Conservation (phyloP, 2,888 invertebrate species). For the Agonopterix alstromeriana region DNA sequence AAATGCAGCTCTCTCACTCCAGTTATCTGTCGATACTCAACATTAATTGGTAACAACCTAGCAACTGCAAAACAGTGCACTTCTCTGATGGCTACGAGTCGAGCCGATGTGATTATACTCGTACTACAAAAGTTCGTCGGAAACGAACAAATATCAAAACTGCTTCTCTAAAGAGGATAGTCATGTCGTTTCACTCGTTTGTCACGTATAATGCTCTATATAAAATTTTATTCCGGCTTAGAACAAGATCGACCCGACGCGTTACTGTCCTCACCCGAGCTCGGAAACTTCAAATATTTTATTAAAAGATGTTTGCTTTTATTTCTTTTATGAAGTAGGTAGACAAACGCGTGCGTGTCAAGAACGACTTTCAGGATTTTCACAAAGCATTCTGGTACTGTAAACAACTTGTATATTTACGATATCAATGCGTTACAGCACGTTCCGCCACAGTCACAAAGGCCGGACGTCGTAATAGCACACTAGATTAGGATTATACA, state of each 20-base stretch:
- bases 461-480: conserved; percentile 24
- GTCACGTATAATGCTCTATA: conserved; percentile 59
- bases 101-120: background rate
- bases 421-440: conserved; percentile 18
- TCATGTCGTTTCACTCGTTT: conserved; percentile 52
- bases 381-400: conserved; percentile 14
- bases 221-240: conserved; percentile 58
- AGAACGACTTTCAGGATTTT: conserved; percentile 16
- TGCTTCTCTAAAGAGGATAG: conserved; percentile 41
- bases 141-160: conserved; percentile 23
- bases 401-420: conserved; percentile 26
- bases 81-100: too few relatives aligned
- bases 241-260: conserved; percentile 43
- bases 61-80: too few relatives aligned
- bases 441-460: conserved; percentile 13
- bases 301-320: conserved; percentile 33
- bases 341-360: conserved; percentile 15
- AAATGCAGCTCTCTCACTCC: background rate
- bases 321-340: conserved; percentile 29
- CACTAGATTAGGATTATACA: conserved; percentile 40
- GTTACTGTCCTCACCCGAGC: conserved; percentile 38
- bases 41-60: too few relatives aligned
- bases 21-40: background rate
- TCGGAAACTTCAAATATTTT: conserved; percentile 35
- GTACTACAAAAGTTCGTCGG: conserved; percentile 1